A percentile compares a stretch with the other conserved stretches of the same genome.
Evolutionary conservation across 2,113 vertebrate species (phyloP).

Genomic region (Cyanoderma ruficeps): DNA sequence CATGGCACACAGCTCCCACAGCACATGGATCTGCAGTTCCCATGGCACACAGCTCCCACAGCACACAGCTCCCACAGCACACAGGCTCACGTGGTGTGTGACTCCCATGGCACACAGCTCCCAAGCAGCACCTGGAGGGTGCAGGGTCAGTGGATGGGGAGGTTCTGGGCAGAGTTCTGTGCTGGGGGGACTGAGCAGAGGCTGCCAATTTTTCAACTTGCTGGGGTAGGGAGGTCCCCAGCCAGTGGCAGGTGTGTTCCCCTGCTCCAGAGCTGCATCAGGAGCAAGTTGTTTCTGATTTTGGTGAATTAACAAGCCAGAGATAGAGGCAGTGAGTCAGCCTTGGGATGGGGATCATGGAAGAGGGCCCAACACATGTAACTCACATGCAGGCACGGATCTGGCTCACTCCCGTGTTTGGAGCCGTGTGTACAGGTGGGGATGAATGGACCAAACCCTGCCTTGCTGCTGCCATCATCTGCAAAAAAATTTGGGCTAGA

Average conservation of each 20-base stretch:
- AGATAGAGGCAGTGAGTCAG: not conserved
- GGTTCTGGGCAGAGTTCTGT: not conserved
- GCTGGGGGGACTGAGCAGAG: too few species aligned
- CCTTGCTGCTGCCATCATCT: rapidly evolving
- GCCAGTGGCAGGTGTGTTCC: rapidly evolving
- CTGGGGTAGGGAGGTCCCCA: too few species aligned
- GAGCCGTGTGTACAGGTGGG: not conserved
- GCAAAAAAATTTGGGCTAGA: not conserved
- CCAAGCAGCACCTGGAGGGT: not conserved
- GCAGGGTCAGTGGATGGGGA: rapidly evolving
- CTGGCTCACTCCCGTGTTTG: not conserved
- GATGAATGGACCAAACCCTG: not conserved
- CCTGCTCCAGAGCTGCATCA: not conserved
- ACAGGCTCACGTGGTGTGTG: too few species aligned
- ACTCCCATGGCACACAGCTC: not conserved
- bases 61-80: not conserved
- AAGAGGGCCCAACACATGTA: not conserved
- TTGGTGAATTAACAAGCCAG: not conserved
- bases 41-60: not conserved
- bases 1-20: too few species aligned
- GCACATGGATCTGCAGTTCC: too few species aligned
- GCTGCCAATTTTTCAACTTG: rapidly evolving
- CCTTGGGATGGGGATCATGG: rapidly evolving
- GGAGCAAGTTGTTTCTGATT: not conserved
- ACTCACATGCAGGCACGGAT: rapidly evolving